Conservation (phyloP, 37 sponge, comb jelly and placozoan genomes). For the Eunapius fragilis region DNA sequence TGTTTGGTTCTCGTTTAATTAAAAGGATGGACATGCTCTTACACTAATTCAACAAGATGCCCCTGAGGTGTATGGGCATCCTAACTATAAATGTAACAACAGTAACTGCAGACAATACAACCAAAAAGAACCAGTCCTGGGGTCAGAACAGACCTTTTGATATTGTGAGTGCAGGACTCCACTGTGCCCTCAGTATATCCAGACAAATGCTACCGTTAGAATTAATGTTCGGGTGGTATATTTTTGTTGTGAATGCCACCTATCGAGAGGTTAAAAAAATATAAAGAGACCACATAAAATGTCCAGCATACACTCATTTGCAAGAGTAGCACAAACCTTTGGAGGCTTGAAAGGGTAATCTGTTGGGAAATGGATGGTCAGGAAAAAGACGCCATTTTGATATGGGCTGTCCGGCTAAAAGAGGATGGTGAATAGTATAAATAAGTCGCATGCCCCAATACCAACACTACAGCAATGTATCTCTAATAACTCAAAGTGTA, state of each 20-base stretch:
- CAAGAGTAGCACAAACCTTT: slow-evolving; percentile 43
- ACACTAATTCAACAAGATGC: no score
- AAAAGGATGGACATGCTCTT: no score
- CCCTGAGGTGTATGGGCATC: no score
- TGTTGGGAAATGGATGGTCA: slow-evolving; percentile 96
- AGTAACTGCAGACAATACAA: no score
- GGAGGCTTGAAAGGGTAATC: slow-evolving; percentile 97
- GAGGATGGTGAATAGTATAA: neutral
- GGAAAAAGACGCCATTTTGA: slow-evolving; percentile 89
- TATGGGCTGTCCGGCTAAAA: slow-evolving; percentile 86
- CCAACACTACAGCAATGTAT: no score
- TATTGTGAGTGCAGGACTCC: slow-evolving; percentile 82
- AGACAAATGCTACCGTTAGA: slow-evolving; percentile 97
- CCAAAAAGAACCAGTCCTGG: no score
- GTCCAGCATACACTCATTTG: neutral
- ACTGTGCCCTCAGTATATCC: slow-evolving; percentile 94
- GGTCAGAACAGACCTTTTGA: slow-evolving; percentile 66
- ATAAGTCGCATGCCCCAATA: no score
- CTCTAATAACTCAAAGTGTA: no score
- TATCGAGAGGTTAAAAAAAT: slow-evolving; percentile 4
- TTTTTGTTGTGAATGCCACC: slow-evolving; percentile 91
- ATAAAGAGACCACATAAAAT: neutral
- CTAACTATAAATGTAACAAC: no score
- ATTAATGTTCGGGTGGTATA: slow-evolving; percentile 97
- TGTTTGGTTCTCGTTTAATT: no score